Evolutionary conservation across 1,140 invertebrate genomes (phyloP).

Genomic region (Metopolophium dirhodum): DNA sequence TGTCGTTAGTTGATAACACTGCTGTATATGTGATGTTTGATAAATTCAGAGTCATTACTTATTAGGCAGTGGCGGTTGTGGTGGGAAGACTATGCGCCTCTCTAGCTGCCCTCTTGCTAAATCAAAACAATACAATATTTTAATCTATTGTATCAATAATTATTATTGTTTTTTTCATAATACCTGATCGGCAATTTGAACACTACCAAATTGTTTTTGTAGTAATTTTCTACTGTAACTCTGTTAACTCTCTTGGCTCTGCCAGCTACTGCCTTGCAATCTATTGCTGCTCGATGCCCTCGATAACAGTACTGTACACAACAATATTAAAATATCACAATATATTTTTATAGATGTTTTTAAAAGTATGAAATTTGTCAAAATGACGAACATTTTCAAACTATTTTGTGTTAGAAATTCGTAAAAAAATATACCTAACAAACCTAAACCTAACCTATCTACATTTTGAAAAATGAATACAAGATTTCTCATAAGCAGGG

Average conservation of each 20-base stretch:
- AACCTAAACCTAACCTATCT: too few relatives aligned
- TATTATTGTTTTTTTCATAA: neutral
- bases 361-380: too few relatives aligned
- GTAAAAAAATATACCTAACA: too few relatives aligned
- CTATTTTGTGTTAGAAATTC: too few relatives aligned
- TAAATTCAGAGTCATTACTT: constrained; percentile 39
- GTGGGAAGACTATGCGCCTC: constrained; percentile 62
- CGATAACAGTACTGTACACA: constrained; percentile 65
- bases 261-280: constrained; percentile 31
- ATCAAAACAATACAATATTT: neutral
- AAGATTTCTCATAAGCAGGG: too few relatives aligned
- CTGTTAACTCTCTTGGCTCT: constrained; percentile 23
- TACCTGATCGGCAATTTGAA: constrained; percentile 73
- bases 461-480: too few relatives aligned
- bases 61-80: constrained; percentile 26
- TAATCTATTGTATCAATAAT: neutral
- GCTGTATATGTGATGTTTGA: constrained; percentile 57
- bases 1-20: constrained; percentile 58
- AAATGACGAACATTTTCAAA: too few relatives aligned
- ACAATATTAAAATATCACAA: too few relatives aligned
- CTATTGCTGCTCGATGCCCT: constrained; percentile 65
- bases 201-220: constrained; percentile 63
- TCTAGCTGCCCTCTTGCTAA: constrained; percentile 64
- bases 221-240: constrained; percentile 39
- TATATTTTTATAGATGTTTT: too few relatives aligned